Evolutionary conservation across 2,888 invertebrate species (phyloP).

Genomic region (Lymantria dispar): DNA sequence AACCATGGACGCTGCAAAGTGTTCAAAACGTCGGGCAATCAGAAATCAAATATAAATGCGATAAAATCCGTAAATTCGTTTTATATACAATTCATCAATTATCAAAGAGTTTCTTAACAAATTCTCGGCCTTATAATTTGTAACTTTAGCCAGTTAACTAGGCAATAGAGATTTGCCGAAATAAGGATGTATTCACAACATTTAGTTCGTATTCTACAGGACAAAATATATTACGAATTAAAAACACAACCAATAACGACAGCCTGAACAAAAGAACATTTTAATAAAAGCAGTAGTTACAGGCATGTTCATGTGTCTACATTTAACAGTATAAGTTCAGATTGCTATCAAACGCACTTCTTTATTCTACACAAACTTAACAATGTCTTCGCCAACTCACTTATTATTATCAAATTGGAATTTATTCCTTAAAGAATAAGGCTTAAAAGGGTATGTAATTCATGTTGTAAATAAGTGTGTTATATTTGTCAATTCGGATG

Average conservation of each 20-base stretch:
- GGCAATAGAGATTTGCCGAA: too few relatives aligned
- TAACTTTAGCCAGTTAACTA: too few relatives aligned
- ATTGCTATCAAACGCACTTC: conserved; percentile 59
- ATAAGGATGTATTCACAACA: too few relatives aligned
- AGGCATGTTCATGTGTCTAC: conserved; percentile 53
- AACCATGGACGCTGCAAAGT: too few relatives aligned
- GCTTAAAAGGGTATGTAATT: conserved; percentile 9
- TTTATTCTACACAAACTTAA: conserved; percentile 41
- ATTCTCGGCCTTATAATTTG: too few relatives aligned
- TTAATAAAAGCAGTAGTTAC: conserved; percentile 56
- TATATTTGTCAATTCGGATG: conserved; percentile 39
- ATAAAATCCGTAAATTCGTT: too few relatives aligned
- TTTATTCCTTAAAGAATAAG: conserved; percentile 5
- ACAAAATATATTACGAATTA: conserved; percentile 16
- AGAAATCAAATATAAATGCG: too few relatives aligned
- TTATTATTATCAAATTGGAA: neutral
- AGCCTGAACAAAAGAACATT: conserved; percentile 31
- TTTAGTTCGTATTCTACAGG: too few relatives aligned
- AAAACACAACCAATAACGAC: conserved; percentile 30
- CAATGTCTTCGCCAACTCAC: conserved; percentile 1
- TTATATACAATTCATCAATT: too few relatives aligned
- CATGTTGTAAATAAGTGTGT: conserved; percentile 7
- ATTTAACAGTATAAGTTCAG: conserved; percentile 52
- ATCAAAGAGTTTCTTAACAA: too few relatives aligned
- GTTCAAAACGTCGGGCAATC: too few relatives aligned